Conservation (phyloP, 2,888 invertebrate species). For the Plebejus argus region DNA sequence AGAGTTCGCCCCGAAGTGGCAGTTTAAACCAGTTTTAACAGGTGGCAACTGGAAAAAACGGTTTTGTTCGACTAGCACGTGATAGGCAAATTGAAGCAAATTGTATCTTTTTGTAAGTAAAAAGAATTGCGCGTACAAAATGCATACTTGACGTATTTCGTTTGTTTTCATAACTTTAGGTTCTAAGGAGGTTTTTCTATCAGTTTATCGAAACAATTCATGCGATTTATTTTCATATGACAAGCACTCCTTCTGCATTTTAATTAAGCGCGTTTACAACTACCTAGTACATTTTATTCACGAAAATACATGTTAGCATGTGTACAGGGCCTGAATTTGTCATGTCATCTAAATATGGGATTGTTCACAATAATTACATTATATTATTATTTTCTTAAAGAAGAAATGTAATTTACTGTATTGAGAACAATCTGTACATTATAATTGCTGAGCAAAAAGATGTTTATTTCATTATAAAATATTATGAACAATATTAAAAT, state of each 20-base stretch:
- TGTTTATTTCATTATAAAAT: too few species aligned
- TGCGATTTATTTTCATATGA: too few species aligned
- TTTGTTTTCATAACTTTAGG: not conserved
- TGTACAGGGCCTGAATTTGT: not conserved
- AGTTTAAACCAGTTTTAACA: constrained; percentile 9
- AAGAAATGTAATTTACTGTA: too few species aligned
- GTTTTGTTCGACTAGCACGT: not conserved
- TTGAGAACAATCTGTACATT: too few species aligned
- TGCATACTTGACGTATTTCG: not conserved
- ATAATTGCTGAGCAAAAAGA: too few species aligned
- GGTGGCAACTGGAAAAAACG: constrained; percentile 5
- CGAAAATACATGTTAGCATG: not conserved
- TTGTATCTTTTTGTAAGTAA: not conserved
- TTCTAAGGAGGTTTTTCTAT: too few species aligned
- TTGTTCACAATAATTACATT: too few species aligned
- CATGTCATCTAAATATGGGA: not conserved
- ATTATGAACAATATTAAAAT: too few species aligned
- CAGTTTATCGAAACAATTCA: too few species aligned
- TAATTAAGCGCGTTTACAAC: too few species aligned
- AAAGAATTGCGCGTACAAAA: not conserved
- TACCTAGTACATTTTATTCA: not conserved
- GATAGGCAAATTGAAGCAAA: not conserved
- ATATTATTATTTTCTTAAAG: too few species aligned
- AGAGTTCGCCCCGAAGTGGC: not conserved
- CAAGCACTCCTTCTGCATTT: too few species aligned